Percentiles rank a stretch among this genome's conserved stretches.
These are phyloP conservation scores for Apis cerana DNA, from an alignment of 1,140 invertebrate genomes.

Conservation along the genomic window DNA sequence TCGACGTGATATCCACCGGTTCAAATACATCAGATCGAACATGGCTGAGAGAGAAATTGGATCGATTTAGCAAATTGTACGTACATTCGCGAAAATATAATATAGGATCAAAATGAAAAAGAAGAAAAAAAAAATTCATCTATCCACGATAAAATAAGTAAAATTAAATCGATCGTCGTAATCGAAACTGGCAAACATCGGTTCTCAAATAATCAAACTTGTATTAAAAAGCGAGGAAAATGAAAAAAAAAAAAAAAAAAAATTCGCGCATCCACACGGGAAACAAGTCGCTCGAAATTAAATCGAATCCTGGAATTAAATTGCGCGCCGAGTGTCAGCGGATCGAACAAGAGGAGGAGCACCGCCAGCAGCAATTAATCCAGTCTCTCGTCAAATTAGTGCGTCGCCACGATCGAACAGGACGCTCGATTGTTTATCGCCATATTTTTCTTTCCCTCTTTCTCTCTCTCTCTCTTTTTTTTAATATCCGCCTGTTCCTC, in stretches of 20 bases:
- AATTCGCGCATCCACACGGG: neutral
- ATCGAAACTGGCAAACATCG: too few relatives aligned
- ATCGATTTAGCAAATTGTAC: too few relatives aligned
- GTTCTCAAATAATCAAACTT: too few relatives aligned
- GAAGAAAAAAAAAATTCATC: too few relatives aligned
- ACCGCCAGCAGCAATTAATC: constrained; percentile 18
- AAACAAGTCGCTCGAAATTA: neutral
- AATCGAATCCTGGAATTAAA: neutral
- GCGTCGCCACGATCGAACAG: constrained; percentile 5
- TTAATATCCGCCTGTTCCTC: neutral
- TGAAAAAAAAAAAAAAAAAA: neutral
- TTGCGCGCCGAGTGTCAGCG: neutral
- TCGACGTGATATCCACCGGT: too few relatives aligned
- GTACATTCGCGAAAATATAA: too few relatives aligned
- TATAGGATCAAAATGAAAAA: too few relatives aligned
- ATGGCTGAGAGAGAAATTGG: too few relatives aligned
- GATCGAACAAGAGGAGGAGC: neutral
- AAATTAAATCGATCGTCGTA: too few relatives aligned
- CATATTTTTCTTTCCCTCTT: neutral
- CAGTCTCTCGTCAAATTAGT: constrained; percentile 26
- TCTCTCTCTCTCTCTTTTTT: neutral
- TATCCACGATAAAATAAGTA: too few relatives aligned
- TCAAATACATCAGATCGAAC: too few relatives aligned
- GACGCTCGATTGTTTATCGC: constrained; percentile 25
- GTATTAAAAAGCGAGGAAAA: neutral